Percentiles rank a stretch among this genome's conserved stretches.
Conservation (phyloP, 2,888 invertebrate species). For the Athalia cordata region DNA sequence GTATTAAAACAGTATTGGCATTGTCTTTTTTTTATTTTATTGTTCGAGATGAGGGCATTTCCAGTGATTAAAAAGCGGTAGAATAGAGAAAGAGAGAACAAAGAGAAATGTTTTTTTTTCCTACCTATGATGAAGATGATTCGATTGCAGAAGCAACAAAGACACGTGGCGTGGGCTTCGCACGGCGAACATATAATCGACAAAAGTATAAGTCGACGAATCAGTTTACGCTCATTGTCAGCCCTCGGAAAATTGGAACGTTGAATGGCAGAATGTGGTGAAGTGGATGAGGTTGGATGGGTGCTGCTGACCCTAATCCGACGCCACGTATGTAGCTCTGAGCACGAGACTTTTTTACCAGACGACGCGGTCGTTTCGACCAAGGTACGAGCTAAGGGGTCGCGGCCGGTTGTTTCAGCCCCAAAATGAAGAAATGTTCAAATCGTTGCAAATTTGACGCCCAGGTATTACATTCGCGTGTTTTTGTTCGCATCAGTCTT, state of each 20-base stretch:
- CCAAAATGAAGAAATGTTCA: constrained; percentile 16
- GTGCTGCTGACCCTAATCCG: constrained; percentile 44
- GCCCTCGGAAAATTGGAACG: constrained; percentile 41
- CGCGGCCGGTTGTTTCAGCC: constrained; percentile 5
- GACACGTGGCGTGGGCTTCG: constrained; percentile 29
- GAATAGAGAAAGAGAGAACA: background rate
- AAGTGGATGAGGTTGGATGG: constrained; percentile 38
- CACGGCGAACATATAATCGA: constrained; percentile 28
- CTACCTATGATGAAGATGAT: constrained; percentile 6
- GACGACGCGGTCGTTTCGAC: background rate
- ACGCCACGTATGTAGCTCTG: constrained; percentile 4
- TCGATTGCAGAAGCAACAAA: constrained; percentile 19
- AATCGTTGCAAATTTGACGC: constrained; percentile 34
- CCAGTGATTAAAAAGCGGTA: background rate
- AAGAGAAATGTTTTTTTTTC: background rate
- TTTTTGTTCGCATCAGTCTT: background rate
- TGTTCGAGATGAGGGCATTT: no score
- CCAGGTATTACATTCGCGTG: constrained; percentile 7
- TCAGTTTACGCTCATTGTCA: constrained; percentile 30
- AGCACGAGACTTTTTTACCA: constrained; percentile 19
- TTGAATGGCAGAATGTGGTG: constrained; percentile 40
- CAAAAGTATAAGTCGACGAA: constrained; percentile 33
- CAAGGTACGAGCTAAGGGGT: background rate
- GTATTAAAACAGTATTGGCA: no score
- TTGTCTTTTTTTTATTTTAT: no score